Percentiles rank a stretch among this genome's conserved stretches.
These are phyloP conservation scores for Trachurus trachurus DNA, from an alignment of 2,797 vertebrate species.

Conservation along the genomic window DNA sequence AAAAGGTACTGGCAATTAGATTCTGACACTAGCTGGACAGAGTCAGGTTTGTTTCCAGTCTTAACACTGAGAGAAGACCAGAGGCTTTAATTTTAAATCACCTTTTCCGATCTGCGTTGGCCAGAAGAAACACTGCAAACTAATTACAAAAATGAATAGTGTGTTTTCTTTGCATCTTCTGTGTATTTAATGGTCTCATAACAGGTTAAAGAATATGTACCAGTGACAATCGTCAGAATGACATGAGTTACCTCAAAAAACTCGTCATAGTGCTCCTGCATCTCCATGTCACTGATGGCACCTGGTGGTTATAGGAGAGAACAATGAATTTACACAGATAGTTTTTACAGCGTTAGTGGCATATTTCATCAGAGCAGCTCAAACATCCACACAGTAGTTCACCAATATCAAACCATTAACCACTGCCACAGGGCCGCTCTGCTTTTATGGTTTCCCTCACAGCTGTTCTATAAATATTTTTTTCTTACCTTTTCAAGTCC, in stretches of 20 bases:
- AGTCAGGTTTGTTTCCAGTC: too few species aligned
- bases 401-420: too few species aligned
- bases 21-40: not conserved
- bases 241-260: conserved; percentile 92
- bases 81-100: too few species aligned
- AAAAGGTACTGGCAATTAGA: not conserved
- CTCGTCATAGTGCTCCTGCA: conserved; percentile 99
- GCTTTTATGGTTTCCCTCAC: too few species aligned
- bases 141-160: too few species aligned
- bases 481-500: too few species aligned
- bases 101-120: not conserved
- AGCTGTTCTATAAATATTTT: too few species aligned
- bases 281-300: conserved; percentile 98
- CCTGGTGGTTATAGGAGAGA: conserved; percentile 79
- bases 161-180: not conserved
- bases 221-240: not conserved
- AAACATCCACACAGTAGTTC: too few species aligned
- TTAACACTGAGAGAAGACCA: not conserved
- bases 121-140: too few species aligned
- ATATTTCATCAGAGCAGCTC: too few species aligned
- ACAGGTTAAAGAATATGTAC: not conserved
- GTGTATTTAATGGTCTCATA: not conserved
- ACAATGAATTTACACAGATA: not conserved
- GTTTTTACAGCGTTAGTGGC: too few species aligned
- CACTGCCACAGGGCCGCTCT: too few species aligned